Evolutionary conservation across 92 coral and sea anemone species (phyloP), one percentile per base, ranked within the genome.

Genomic region (Zoanthus sociatus): DNA sequence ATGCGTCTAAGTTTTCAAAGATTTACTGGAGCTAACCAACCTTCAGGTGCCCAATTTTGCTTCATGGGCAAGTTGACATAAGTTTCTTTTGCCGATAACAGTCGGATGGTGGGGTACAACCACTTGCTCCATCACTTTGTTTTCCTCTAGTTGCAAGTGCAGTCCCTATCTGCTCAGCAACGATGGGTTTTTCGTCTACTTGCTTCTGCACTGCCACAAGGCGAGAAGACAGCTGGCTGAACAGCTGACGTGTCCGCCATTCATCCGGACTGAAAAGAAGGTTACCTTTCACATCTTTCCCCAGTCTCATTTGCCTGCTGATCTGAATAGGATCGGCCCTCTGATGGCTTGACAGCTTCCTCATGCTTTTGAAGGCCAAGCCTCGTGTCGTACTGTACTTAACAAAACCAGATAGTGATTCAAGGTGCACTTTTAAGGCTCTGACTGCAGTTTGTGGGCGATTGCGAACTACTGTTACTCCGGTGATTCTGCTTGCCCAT

Each of bases 211-310:
- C 47, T 60, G 83, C 89, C 47, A 79, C 69, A 7, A 78, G 85
- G 10, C 78, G 46, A 9, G 89, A 86, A 30, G 77, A 86, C 30
- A 86, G 77, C 6, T 83, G 50, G 69, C 44, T 21, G 37, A 86
- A 56, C 84, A 79, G 71, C 75, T 71, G 78, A 13, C 87, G 71
- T 61, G 88, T 61, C 81, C 87, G 79, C 87, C 86, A 88, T 76
- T 71, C 74, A 13, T 81, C 82, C 47, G 90, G 86, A 9, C 2
- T 30, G 6, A 87, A 78, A 54, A 67, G 16, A 18, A 55, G 71
- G 6, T 79, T 71, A 10, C 88, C 88, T n/a, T 44, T 67, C 10
- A n/a, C 79, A 74, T 89, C 92, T 66, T 89, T 84, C 12, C 20
- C 82, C 21, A 53, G 45, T 56, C 79, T 83, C 92, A 89, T 75